Evolutionary conservation across 1,140 invertebrate species (phyloP).

Genomic region (Orchesella cincta): DNA sequence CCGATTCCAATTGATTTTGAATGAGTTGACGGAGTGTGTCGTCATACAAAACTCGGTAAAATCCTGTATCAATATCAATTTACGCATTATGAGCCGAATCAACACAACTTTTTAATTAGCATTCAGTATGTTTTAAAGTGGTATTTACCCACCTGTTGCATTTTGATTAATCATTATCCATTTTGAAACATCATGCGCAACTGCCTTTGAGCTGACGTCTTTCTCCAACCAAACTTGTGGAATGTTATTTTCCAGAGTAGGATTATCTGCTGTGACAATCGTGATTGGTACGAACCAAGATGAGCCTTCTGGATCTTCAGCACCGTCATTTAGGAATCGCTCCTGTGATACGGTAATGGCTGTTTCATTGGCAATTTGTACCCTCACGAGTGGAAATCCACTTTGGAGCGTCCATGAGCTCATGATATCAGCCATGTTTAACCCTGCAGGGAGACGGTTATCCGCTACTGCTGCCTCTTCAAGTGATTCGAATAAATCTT

Average conservation of each 20-base stretch:
- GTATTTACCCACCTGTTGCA: constrained; percentile 10
- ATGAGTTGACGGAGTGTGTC: neutral
- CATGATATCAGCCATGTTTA: neutral
- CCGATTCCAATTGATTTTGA: constrained; percentile 18
- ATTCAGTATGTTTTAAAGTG: no score
- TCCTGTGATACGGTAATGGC: neutral
- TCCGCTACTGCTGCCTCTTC: constrained; percentile 50
- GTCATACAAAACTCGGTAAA: constrained; percentile 45
- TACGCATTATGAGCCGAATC: neutral
- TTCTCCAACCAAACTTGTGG: constrained; percentile 17
- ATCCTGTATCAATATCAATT: constrained; percentile 10
- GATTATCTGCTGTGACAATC: neutral
- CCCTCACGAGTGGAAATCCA: constrained; percentile 2
- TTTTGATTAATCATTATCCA: constrained; percentile 31
- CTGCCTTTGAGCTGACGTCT: neutral
- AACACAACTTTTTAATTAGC: neutral
- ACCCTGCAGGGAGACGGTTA: constrained; percentile 51
- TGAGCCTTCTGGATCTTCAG: neutral
- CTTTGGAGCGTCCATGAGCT: neutral
- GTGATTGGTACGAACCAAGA: constrained; percentile 2
- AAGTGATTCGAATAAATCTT: constrained; percentile 80
- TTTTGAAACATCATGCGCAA: neutral
- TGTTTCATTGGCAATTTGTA: neutral
- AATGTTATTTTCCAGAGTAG: neutral
- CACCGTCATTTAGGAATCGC: neutral